Evolutionary conservation across 2,888 invertebrate genomes (phyloP).

Genomic region (Cyrtodaria siliqua): DNA sequence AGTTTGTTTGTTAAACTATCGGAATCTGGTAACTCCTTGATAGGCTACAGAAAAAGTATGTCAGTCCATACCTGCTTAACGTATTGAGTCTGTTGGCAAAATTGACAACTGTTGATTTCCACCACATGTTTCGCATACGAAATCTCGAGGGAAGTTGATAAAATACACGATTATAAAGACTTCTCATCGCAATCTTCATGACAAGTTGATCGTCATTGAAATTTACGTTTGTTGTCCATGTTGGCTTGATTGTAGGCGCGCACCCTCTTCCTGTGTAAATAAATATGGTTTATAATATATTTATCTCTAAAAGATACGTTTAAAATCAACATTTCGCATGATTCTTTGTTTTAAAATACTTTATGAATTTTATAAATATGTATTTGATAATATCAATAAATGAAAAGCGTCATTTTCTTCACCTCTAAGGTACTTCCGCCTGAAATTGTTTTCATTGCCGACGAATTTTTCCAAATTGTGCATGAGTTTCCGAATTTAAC

Average conservation of each 20-base stretch:
- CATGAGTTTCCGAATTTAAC: background rate
- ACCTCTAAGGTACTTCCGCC: too few species aligned
- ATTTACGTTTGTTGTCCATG: conserved; percentile 50
- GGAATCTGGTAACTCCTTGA: too few species aligned
- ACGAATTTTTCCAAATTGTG: conserved; percentile 15
- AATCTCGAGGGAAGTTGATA: conserved; percentile 34
- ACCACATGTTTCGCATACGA: conserved; percentile 73
- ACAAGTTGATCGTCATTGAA: conserved; percentile 19
- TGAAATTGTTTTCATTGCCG: conserved; percentile 64
- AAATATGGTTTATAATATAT: too few species aligned
- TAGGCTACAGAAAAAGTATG: too few species aligned
- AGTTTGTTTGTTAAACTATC: too few species aligned
- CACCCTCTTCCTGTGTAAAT: conserved; percentile 4
- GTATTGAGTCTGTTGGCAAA: conserved; percentile 69
- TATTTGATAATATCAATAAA: too few species aligned
- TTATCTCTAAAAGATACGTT: too few species aligned
- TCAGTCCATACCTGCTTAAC: conserved; percentile 77
- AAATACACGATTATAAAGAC: conserved; percentile 30
- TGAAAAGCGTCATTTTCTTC: too few species aligned
- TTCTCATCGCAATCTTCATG: conserved; percentile 32
- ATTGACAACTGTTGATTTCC: conserved; percentile 66
- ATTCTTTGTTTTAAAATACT: too few species aligned
- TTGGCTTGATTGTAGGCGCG: conserved; percentile 32
- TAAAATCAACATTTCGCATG: too few species aligned
- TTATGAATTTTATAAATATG: too few species aligned